phyloP scores from a whole-genome alignment of 2,113 vertebrate genomes.

The Pomatostomus ruficeps region DNA sequence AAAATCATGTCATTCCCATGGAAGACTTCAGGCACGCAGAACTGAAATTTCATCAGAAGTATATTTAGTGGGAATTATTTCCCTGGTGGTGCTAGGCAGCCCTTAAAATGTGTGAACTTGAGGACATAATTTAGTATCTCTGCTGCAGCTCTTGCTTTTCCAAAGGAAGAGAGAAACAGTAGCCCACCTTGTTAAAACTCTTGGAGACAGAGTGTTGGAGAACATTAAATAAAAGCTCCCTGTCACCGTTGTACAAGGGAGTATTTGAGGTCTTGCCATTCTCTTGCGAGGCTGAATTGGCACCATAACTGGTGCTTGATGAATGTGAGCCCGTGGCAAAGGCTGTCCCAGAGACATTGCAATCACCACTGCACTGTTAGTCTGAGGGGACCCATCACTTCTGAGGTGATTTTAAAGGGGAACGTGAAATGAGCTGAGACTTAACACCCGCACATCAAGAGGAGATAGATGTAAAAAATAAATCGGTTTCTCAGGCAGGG shows the following conservation, averaged over 20 bases:
- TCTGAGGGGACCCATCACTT: conserved; percentile 2
- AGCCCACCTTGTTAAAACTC: conserved; percentile 2
- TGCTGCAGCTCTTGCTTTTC: neutral
- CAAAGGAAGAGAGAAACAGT: neutral
- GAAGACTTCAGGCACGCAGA: neutral
- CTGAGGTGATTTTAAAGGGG: neutral
- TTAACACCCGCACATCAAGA: neutral
- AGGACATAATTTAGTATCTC: neutral
- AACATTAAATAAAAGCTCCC: conserved; percentile 5
- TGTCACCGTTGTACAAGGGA: neutral
- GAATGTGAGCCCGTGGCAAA: neutral
- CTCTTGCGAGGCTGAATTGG: neutral
- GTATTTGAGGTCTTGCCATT: neutral
- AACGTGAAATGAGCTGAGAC: neutral
- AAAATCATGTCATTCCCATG: neutral
- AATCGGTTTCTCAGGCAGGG: neutral
- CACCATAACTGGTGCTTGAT: neutral
- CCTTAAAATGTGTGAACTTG: neutral
- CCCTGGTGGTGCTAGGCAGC: neutral
- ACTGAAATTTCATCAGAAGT: neutral
- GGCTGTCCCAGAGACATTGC: neutral
- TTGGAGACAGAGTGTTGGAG: neutral
- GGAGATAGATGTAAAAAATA: neutral
- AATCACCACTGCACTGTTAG: neutral
- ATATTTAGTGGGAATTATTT: neutral